Evolutionary conservation across 2,888 invertebrate species (phyloP), one percentile per base, ranked within the genome.

Genomic region (Calephelis perditalis): DNA sequence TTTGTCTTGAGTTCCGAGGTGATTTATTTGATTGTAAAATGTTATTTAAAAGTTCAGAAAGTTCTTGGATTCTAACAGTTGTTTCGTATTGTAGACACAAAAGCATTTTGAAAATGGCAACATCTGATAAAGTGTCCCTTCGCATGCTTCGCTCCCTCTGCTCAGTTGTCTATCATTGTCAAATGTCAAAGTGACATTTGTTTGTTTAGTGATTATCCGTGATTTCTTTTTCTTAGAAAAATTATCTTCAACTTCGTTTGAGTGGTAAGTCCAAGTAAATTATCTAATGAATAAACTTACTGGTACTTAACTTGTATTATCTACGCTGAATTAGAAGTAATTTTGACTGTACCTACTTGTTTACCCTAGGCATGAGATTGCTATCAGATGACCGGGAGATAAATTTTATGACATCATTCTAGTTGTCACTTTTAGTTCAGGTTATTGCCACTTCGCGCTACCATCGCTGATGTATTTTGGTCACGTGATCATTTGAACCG

Each of bases 401-500:
- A 3, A 26, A 40, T 40, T 40, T 8, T 6, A 40, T 40, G 40
- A 40, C 8, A 40, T 40, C 40, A 40, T 40, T 6, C 6, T 40
- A 40, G 40, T 8, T 40, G 40, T 40, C 40, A 40, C 15, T 12
- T 56, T 60, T 62, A 64, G 60, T 64, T 58, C 60, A n/a, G 40
- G 58, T 58, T 35, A 40, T 46, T 45, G 40, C 58, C 62, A 58
- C 56, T n/a, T 46, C 58, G 81, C 80, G 81, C 73, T 78, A 65
- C 35, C 6, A 57, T 74, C 73, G 70, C 57, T 7, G 70, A 64
- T 73, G 36, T 84, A 86, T 86, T 86, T 81, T 85, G 81, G 67
- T 86, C 86, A 86, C 88, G 86, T 88, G 87, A 87, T 70, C 76
- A 70, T 67, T 78, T 77, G 75, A 84, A 86, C 91, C 91, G 91